Conservation (phyloP, 2,888 invertebrate species). For the Cotesia congregata region DNA sequence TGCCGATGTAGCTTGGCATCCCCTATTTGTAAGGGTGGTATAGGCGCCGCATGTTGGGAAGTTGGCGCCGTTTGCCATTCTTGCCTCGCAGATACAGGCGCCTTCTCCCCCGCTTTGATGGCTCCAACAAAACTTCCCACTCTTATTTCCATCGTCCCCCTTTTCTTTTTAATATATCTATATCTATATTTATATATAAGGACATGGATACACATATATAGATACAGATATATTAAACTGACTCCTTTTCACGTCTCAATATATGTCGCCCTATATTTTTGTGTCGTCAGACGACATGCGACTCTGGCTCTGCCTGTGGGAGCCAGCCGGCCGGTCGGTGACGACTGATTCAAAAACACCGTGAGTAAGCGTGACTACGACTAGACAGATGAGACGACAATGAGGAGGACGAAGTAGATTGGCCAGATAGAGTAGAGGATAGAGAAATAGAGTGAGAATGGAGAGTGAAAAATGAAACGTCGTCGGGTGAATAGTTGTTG, state of each 20-base stretch:
- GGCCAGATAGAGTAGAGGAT: background rate
- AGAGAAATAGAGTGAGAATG: background rate
- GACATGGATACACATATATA: background rate
- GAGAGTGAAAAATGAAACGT: constrained; percentile 10
- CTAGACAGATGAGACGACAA: background rate
- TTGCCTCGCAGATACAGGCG: constrained; percentile 49
- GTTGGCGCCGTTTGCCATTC: constrained; percentile 54
- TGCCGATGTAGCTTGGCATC: constrained; percentile 43
- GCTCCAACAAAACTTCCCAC: constrained; percentile 40
- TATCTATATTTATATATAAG: constrained; percentile 3
- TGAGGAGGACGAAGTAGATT: background rate
- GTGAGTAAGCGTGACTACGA: constrained; percentile 5
- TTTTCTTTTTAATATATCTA: constrained; percentile 17
- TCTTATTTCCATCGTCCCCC: constrained; percentile 31
- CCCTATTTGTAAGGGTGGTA: constrained; percentile 58
- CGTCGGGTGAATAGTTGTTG: constrained; percentile 1
- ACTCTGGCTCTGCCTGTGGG: background rate
- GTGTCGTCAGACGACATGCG: constrained; percentile 13
- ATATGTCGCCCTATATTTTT: constrained; percentile 9
- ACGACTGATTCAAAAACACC: constrained; percentile 18
- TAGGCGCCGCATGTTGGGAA: constrained; percentile 54
- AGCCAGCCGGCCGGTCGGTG: background rate
- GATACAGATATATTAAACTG: background rate
- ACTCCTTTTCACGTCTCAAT: constrained; percentile 4
- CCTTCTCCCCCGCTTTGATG: constrained; percentile 48